Base-by-base conservation (phyloP, 2,113 vertebrate species). In the Cyanoderma ruficeps region DNA sequence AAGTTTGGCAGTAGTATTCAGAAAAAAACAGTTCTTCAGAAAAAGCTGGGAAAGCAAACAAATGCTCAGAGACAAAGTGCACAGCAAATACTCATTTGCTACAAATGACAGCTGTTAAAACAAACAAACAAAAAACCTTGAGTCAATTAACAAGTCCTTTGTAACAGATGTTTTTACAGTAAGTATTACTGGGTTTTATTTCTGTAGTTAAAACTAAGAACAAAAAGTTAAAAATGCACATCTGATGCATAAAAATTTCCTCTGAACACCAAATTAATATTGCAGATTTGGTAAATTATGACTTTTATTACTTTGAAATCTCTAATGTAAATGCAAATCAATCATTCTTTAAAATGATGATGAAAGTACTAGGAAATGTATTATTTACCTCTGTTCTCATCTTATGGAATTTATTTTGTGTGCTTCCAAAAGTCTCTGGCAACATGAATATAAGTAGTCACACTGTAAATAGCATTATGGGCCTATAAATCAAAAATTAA, bases 21-120 rank as follows among this genome's bases (percentile, higher is more conserved):
- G 46, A 83, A 83, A 76, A 76, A 81, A 50, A 5, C n/a, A 89
- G 47, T 33, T 59, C 49, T 70, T 83, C 47, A 75, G 46, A 76
- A 90, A 84, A 78, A 91, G 44, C 44, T 87, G n/a, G 52, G 39
- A 96, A 93, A 83, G 82, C 57, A 84, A 91, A 87, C 35, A 93
- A 87, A 81, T 47, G 69, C n/a, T 87, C 44, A 61, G 22, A 65
- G 35, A 53, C 25, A 49, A 71, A 87, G 70, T 75, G 50, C 70
- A 89, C 4, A 11, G 61, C 44, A 91, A 87, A 78, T 68, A 84
- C 19, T 84, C 13, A 44, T 60, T 53, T 90, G 44, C 39, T 78
- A 68, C 44, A 93, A 91, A 84, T 52, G 31, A 71, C 74, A 93
- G 46, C 47, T 71, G 37, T 68, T 85, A 60, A 87, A 80, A 93